Conservation (phyloP, 2,888 invertebrate genomes). For the Agrilus biguttatus region DNA sequence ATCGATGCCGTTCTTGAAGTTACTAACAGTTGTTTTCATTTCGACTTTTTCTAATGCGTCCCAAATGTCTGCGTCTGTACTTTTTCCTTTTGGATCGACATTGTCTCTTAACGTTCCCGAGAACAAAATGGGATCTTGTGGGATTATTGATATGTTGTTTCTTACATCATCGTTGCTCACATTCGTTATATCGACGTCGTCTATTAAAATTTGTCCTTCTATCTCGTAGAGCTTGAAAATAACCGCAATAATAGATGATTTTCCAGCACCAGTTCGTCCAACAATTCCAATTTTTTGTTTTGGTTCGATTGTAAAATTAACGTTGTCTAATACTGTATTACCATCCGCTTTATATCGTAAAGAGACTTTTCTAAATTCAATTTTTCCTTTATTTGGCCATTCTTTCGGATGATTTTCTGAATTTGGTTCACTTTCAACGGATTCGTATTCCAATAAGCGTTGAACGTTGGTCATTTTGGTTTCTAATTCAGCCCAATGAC, state of each 20-base stretch:
- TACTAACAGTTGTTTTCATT: constrained; percentile 51
- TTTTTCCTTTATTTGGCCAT: constrained; percentile 59
- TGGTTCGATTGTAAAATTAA: constrained; percentile 49
- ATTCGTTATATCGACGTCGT: constrained; percentile 52
- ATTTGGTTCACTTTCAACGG: constrained; percentile 29
- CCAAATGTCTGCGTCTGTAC: constrained; percentile 67
- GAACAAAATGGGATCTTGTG: constrained; percentile 75
- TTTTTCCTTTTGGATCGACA: constrained; percentile 72
- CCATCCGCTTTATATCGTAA: constrained; percentile 57
- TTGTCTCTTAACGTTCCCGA: constrained; percentile 76
- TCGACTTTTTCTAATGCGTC: constrained; percentile 65
- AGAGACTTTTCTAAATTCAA: constrained; percentile 50
- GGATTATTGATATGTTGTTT: constrained; percentile 65
- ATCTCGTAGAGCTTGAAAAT: constrained; percentile 65
- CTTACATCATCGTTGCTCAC: constrained; percentile 63
- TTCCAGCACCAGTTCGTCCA: constrained; percentile 72
- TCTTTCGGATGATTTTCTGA: constrained; percentile 37
- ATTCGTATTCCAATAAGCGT: constrained; percentile 40
- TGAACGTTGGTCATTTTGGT: constrained; percentile 86
- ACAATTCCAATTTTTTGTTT: constrained; percentile 62
- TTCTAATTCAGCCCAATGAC: constrained; percentile 72
- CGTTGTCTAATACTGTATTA: constrained; percentile 55
- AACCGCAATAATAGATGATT: constrained; percentile 58
- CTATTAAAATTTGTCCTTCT: constrained; percentile 68
- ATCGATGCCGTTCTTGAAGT: constrained; percentile 46